Evolutionary conservation across 1,140 invertebrate genomes (phyloP), one percentile per base, ranked within the genome.

Genomic region (Chionoecetes opilio): DNA sequence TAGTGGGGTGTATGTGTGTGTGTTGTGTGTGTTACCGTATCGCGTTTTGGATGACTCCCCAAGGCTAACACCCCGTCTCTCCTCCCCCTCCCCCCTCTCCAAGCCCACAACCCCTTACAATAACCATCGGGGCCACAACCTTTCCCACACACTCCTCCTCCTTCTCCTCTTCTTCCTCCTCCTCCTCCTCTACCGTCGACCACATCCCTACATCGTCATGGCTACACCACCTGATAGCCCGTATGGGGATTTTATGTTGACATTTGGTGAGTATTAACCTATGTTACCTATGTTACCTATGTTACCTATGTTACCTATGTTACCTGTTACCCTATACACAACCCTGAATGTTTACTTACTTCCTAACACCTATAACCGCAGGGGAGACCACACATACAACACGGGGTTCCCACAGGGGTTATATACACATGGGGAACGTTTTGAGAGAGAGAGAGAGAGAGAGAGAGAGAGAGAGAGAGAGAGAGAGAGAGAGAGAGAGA

Each of bases 191-290:
- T 53, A 32, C 14, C 41, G 14, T 26, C 35, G 17, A 9, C 32
- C 88, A 17, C 29, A 37, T 29, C 88, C 88, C 37, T 34, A n/a
- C 9, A 29, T 17, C 53, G 34, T 53, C 37, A 75, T 92, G 91
- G 91, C 91, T 26, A 92, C 91, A 29, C 91, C 91, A 37, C 91
- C 91, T 21, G 91, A 92, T 34, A 92, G 91, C 11, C 91, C 91
- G 31, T 92, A 92, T 92, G 91, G 75, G 37, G 91, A 92, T 34
- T 92, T 92, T 82, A 92, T 92, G 91, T 35, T 92, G 34, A 82
- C 91, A 35, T 92, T 92, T 82, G 91, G 91, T 92, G 91, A 92
- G 91, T 92, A 21, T 31, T 32, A 35, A 8, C 29, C 32, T 1
- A n/a, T 29, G 17, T 35, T 34, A 21, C n/a, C n/a, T n/a, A n/a